Evolutionary conservation across 2,888 invertebrate species (phyloP).

Genomic region (Papilio gigon): DNA sequence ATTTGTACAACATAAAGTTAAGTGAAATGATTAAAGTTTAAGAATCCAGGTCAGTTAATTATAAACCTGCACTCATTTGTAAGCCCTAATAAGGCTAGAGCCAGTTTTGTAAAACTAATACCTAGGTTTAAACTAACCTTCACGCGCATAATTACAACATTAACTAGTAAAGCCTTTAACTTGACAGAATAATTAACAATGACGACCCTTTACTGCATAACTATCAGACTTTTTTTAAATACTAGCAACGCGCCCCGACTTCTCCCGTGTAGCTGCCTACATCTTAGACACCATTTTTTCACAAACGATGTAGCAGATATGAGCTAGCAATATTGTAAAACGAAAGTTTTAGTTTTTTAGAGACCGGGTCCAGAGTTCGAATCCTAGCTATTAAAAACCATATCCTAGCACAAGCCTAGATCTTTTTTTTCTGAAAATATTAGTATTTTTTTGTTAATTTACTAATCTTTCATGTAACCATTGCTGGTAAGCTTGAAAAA

Average conservation of each 20-base stretch:
- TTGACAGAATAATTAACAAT: constrained; percentile 33
- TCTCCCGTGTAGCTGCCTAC: too few species aligned
- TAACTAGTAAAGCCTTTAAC: constrained; percentile 35
- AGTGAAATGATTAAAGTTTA: constrained; percentile 1
- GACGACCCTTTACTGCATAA: constrained; percentile 20
- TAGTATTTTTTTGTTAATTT: too few species aligned
- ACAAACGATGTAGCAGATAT: too few species aligned
- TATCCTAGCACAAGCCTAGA: too few species aligned
- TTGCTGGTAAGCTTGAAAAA: too few species aligned
- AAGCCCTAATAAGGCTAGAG: constrained; percentile 33
- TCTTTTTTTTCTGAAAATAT: too few species aligned
- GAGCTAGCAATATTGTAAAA: too few species aligned
- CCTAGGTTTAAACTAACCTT: constrained; percentile 31
- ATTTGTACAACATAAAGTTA: constrained; percentile 8
- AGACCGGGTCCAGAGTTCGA: too few species aligned
- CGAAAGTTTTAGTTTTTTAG: too few species aligned
- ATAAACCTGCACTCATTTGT: constrained; percentile 15
- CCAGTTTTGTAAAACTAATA: constrained; percentile 27
- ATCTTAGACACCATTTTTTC: too few species aligned
- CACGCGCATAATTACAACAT: constrained; percentile 36
- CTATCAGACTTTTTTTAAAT: constrained; percentile 6
- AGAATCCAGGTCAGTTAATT: constrained; percentile 34
- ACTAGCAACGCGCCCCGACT: neutral
- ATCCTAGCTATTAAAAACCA: too few species aligned
- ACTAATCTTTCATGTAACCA: too few species aligned